Evolutionary conservation across 2,888 invertebrate genomes (phyloP).

Genomic region (Anoncus sp.): DNA sequence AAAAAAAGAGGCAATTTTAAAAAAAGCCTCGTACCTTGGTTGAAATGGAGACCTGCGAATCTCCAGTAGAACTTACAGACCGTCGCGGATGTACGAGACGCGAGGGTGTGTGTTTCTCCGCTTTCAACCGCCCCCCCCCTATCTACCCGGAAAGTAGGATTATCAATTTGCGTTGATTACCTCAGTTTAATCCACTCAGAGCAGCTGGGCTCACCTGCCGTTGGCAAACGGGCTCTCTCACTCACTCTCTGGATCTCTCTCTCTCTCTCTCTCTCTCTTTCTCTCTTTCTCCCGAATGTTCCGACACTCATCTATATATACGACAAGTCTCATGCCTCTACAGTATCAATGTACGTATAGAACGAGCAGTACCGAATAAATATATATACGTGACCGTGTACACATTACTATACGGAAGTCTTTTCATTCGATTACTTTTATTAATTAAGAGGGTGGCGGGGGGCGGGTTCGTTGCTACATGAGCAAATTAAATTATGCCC

Average conservation of each 20-base stretch:
- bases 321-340: slow-evolving; percentile 39
- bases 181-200: slow-evolving; percentile 80
- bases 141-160: slow-evolving; percentile 74
- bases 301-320: slow-evolving; percentile 25
- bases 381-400: slow-evolving; percentile 8
- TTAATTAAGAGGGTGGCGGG: slow-evolving; percentile 77
- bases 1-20: background rate
- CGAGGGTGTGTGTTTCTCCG: slow-evolving; percentile 35
- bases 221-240: slow-evolving; percentile 66
- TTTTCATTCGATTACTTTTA: slow-evolving; percentile 79
- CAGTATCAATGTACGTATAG: slow-evolving; percentile 38
- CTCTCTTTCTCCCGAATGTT: slow-evolving; percentile 34
- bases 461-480: slow-evolving; percentile 70
- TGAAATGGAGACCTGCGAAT: slow-evolving; percentile 17
- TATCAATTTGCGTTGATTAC: slow-evolving; percentile 81
- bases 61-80: slow-evolving; percentile 22
- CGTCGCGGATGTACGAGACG: slow-evolving; percentile 43
- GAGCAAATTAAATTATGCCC: slow-evolving; percentile 76
- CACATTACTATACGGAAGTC: slow-evolving; percentile 49
- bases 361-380: slow-evolving; percentile 10
- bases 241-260: slow-evolving; percentile 33
- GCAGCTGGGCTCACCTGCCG: slow-evolving; percentile 77
- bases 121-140: slow-evolving; percentile 20
- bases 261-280: slow-evolving; percentile 52
- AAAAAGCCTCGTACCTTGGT: slow-evolving; percentile 12